Evolutionary conservation across 2,888 invertebrate genomes (phyloP).

Genomic region (Luperina nickerlii): DNA sequence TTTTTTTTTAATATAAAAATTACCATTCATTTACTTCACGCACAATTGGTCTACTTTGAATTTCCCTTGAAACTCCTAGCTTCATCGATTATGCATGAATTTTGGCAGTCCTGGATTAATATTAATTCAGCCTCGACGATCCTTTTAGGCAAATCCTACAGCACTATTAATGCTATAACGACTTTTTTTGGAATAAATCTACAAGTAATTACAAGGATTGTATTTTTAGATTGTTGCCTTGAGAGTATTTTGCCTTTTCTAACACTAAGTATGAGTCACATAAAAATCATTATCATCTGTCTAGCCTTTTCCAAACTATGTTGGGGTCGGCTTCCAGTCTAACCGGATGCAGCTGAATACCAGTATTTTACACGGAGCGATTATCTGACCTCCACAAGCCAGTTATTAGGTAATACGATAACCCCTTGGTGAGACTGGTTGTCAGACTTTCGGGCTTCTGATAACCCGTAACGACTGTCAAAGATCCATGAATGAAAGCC

Average conservation of each 20-base stretch:
- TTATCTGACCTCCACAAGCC: too few relatives aligned
- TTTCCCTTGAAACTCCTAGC: slow-evolving; percentile 49
- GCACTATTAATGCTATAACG: not conserved
- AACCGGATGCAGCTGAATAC: too few relatives aligned
- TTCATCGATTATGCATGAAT: slow-evolving; percentile 64
- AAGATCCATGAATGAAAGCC: too few relatives aligned
- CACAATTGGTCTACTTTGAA: slow-evolving; percentile 48
- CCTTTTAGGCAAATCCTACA: slow-evolving; percentile 29
- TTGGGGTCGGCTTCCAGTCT: too few relatives aligned
- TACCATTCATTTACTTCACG: slow-evolving; percentile 53
- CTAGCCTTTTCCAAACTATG: too few relatives aligned
- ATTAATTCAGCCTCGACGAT: slow-evolving; percentile 25
- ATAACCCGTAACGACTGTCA: too few relatives aligned
- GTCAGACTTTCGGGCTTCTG: too few relatives aligned
- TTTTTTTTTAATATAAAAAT: slow-evolving; percentile 19
- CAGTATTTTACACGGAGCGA: too few relatives aligned
- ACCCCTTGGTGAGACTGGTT: too few relatives aligned
- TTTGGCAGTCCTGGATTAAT: slow-evolving; percentile 38
- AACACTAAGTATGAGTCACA: not conserved
- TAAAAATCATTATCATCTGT: too few relatives aligned
- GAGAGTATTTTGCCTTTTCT: not conserved
- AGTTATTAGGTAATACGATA: too few relatives aligned
- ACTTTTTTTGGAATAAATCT: not conserved
- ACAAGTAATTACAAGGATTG: not conserved
- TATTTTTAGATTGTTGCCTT: not conserved